Conservation (phyloP, 2,888 invertebrate species). For the Sminthurides aquaticus region DNA sequence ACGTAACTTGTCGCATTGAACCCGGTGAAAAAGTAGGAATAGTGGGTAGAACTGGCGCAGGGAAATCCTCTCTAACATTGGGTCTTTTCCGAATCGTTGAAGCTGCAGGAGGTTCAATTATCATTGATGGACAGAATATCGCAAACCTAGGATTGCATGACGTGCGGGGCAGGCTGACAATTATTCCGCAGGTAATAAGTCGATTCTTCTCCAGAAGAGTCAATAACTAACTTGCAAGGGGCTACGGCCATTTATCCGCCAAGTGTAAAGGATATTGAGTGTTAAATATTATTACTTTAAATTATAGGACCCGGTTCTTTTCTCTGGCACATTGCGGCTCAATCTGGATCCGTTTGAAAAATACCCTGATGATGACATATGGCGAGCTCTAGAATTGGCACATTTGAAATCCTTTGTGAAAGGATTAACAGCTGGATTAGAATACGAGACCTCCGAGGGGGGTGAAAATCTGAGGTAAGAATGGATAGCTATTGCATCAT, state of each 20-base stretch:
- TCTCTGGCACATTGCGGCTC: conserved; percentile 54
- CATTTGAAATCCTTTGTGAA: conserved; percentile 49
- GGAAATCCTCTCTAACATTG: conserved; percentile 82
- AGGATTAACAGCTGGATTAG: conserved; percentile 43
- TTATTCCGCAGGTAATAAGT: conserved; percentile 52
- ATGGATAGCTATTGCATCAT: neutral
- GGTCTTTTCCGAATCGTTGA: conserved; percentile 81
- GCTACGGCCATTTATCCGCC: too few species aligned
- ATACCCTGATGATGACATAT: conserved; percentile 51
- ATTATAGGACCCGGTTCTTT: conserved; percentile 54
- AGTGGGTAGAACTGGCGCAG: conserved; percentile 51
- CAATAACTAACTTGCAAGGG: too few species aligned
- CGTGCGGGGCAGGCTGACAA: conserved; percentile 72
- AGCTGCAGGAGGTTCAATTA: conserved; percentile 68
- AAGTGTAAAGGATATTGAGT: too few species aligned
- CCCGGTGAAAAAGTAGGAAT: conserved; percentile 67
- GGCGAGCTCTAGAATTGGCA: conserved; percentile 53
- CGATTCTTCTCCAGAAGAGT: too few species aligned
- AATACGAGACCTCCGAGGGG: conserved; percentile 47
- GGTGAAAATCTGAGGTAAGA: conserved; percentile 45
- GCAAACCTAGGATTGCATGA: conserved; percentile 68
- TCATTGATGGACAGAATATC: conserved; percentile 61
- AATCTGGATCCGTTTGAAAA: conserved; percentile 54
- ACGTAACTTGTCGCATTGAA: conserved; percentile 66
- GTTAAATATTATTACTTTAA: too few species aligned